Base-by-base conservation (phyloP, 2,113 vertebrate genomes). In the Cairina moschata region DNA sequence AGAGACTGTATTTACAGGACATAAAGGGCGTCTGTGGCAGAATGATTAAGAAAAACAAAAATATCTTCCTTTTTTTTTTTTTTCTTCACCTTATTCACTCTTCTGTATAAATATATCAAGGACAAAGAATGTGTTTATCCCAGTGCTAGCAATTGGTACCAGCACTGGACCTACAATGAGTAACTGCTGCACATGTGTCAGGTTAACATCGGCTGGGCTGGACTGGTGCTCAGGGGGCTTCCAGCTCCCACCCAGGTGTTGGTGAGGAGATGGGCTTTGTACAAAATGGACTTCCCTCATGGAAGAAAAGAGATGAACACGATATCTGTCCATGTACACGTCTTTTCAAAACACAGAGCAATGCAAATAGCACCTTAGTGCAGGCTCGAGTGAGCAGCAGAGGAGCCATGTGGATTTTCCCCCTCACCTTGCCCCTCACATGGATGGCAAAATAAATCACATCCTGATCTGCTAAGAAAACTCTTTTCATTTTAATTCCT, bases 171-270 rank as follows among this genome's bases (percentile, higher is more conserved):
- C 67, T 50, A 9, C 65, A 44, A 8, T 0, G 0, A 55, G 17
- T 0, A 0, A 8, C 36, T 71, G 21, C 52, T 71, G n/a, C 10
- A 58, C 3, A 32, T 0, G 0, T 28, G 28, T 11, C 14, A 63
- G 46, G 36, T 54, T 58, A 83, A 17, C 54, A 46, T 23, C 32
- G 40, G n/a, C 29, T 52, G 54, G 56, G 28, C 71, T 56, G 58
- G 40, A 5, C 36, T 1, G 1, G 23, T 32, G 28, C 11, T 0
- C 55, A 9, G 29, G 6, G 17, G 22, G 36, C 6, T 13, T n/a
- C 16, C 87, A 56, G 58, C 10, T 88, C 65, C 65, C 84, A n/a
- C 2, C 40, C 32, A 11, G 11, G 14, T 0, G 0, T 28, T 42
- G 38, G 29, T 29, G 17, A 65, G 68, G 46, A 56, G 58, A 54